These are phyloP conservation scores for Drosophila orosa DNA, from an alignment of 1,140 invertebrate species.

Conservation along the genomic window DNA sequence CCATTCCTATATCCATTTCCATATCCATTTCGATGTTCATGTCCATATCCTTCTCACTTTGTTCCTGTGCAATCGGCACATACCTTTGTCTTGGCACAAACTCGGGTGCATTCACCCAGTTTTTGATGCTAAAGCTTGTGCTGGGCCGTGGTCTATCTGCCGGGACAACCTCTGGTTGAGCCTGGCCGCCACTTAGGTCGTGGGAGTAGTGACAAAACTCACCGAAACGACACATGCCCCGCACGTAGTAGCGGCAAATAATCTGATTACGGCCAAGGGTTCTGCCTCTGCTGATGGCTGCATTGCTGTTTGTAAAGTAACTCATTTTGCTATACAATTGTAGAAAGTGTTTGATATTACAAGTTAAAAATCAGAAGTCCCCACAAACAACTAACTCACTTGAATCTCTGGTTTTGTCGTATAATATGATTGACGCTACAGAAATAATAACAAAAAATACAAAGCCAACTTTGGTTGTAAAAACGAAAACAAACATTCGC, in stretches of 20 bases:
- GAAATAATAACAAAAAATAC: conserved; percentile 13
- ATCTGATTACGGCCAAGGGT: conserved; percentile 63
- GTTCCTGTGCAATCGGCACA: conserved; percentile 24
- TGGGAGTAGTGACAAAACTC: conserved; percentile 87
- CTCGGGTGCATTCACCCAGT: conserved; percentile 77
- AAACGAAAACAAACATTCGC: conserved; percentile 28
- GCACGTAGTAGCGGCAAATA: conserved; percentile 73
- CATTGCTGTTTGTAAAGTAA: conserved; percentile 54
- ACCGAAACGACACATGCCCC: conserved; percentile 87
- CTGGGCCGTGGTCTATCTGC: conserved; percentile 6
- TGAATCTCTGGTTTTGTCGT: too few relatives aligned
- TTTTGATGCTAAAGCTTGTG: conserved; percentile 29
- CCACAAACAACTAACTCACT: too few relatives aligned
- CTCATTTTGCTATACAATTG: conserved; percentile 65
- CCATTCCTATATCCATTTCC: too few relatives aligned
- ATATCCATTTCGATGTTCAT: too few relatives aligned
- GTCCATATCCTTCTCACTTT: conserved; percentile 8
- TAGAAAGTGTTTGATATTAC: conserved; percentile 46
- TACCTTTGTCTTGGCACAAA: conserved; percentile 77
- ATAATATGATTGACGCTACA: too few relatives aligned
- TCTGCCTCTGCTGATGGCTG: conserved; percentile 39
- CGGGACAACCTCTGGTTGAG: conserved; percentile 29
- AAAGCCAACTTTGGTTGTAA: too few relatives aligned
- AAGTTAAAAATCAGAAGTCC: conserved; percentile 21
- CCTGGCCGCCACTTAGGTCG: conserved; percentile 69